Percentiles rank a stretch among this genome's conserved stretches.
Evolutionary conservation across 2,888 invertebrate species (phyloP).

Genomic region (Thereva unica): DNA sequence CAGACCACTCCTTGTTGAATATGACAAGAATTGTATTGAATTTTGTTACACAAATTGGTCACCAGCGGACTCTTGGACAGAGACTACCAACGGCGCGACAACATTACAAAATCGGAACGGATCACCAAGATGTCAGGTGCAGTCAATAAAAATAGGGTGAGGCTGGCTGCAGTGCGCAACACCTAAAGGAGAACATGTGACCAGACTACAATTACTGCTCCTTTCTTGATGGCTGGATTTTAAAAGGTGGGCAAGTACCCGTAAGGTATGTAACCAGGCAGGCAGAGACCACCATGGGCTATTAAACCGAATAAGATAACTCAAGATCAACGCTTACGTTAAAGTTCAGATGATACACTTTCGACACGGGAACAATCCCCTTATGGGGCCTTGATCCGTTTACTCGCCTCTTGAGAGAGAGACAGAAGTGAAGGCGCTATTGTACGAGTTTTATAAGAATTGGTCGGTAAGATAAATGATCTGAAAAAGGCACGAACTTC

Average conservation of each 20-base stretch:
- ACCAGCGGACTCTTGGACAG: neutral
- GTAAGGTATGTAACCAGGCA: neutral
- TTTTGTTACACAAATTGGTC: slow-evolving; percentile 20
- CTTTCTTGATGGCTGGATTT: neutral
- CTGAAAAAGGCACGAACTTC: neutral
- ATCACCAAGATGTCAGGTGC: neutral
- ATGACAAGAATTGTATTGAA: neutral
- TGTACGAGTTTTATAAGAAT: neutral
- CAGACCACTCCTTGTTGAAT: slow-evolving; percentile 11
- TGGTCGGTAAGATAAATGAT: neutral
- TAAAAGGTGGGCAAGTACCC: neutral
- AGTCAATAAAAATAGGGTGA: slow-evolving; percentile 12
- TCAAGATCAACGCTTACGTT: no score
- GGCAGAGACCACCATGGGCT: no score
- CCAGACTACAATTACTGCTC: slow-evolving; percentile 15
- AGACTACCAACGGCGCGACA: no score
- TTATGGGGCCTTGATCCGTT: slow-evolving; percentile 32
- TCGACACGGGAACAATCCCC: slow-evolving; percentile 27
- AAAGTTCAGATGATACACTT: slow-evolving; percentile 15
- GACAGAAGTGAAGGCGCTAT: slow-evolving; percentile 20
- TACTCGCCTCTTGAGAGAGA: slow-evolving; percentile 7
- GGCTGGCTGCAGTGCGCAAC: slow-evolving; percentile 11
- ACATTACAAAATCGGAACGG: no score
- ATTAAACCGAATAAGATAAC: no score
- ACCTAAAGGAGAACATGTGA: slow-evolving; percentile 2